phyloP scores from a whole-genome alignment of 2,113 vertebrate genomes.

The Oryzias woworae region DNA sequence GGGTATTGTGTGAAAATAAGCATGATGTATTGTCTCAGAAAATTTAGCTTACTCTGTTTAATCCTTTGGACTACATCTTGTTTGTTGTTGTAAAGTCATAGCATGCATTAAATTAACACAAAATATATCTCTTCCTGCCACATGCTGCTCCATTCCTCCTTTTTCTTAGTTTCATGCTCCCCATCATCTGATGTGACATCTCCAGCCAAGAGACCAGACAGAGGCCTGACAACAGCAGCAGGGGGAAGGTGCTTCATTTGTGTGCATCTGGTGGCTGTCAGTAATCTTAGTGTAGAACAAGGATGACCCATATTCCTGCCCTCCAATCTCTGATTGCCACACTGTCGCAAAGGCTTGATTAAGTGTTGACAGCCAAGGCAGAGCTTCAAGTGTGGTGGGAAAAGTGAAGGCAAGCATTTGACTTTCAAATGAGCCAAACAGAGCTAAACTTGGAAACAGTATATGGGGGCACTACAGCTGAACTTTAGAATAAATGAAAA shows the following conservation, averaged over 20 bases:
- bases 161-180: slow-evolving; percentile 1
- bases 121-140: background rate
- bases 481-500: slow-evolving; percentile 26
- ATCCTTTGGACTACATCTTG: background rate
- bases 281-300: slow-evolving; percentile 26
- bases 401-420: slow-evolving; percentile 63
- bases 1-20: too few relatives aligned
- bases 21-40: too few relatives aligned
- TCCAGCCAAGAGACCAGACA: slow-evolving; percentile 17
- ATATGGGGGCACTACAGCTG: slow-evolving; percentile 48
- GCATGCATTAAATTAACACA: background rate
- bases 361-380: slow-evolving; percentile 55
- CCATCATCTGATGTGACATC: slow-evolving; percentile 1
- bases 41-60: background rate
- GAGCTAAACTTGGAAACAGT: slow-evolving; percentile 63
- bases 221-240: slow-evolving; percentile 17
- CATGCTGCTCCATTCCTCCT: background rate
- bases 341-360: slow-evolving; percentile 58
- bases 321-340: slow-evolving; percentile 67
- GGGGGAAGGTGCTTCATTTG: slow-evolving; percentile 41
- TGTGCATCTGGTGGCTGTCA: slow-evolving; percentile 22
- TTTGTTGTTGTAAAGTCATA: slow-evolving; percentile 1
- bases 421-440: slow-evolving; percentile 70
- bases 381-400: slow-evolving; percentile 46
- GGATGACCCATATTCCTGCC: slow-evolving; percentile 64